These are phyloP conservation scores for Xylota segnis DNA, from an alignment of 2,888 invertebrate species.

Conservation along the genomic window DNA sequence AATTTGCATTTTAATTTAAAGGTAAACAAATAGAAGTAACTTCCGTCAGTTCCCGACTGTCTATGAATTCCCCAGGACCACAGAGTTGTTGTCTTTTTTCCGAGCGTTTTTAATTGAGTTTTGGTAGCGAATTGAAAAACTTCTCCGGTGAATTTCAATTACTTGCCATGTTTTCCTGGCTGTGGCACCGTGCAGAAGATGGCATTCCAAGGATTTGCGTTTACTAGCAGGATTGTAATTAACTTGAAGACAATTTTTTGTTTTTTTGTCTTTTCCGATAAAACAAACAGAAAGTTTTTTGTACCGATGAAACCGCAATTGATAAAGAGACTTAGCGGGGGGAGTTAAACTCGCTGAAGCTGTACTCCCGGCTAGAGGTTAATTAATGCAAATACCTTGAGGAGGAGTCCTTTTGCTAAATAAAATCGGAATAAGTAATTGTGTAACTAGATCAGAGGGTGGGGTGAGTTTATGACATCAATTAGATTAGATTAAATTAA, in stretches of 20 bases:
- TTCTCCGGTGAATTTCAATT: slow-evolving; percentile 77
- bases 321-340: slow-evolving; percentile 54
- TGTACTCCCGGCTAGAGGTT: slow-evolving; percentile 59
- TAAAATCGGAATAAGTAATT: slow-evolving; percentile 50
- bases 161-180: slow-evolving; percentile 46
- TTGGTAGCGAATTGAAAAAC: slow-evolving; percentile 76
- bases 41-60: slow-evolving; percentile 45
- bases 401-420: slow-evolving; percentile 3
- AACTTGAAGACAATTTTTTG: slow-evolving; percentile 69
- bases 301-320: slow-evolving; percentile 63
- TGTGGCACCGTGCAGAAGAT: slow-evolving; percentile 63
- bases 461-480: slow-evolving; percentile 52
- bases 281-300: slow-evolving; percentile 73
- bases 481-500: slow-evolving; percentile 54
- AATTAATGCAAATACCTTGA: slow-evolving; percentile 74
- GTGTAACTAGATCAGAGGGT: neutral
- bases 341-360: neutral
- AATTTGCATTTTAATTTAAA: slow-evolving; percentile 77
- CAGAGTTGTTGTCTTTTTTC: slow-evolving; percentile 60
- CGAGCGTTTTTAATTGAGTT: slow-evolving; percentile 73
- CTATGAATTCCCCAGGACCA: slow-evolving; percentile 17
- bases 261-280: slow-evolving; percentile 52
- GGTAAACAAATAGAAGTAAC: slow-evolving; percentile 76
- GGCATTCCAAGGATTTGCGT: slow-evolving; percentile 68
- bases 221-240: slow-evolving; percentile 75